Conservation (phyloP, 2,888 invertebrate genomes). For the Euzetes globulus region DNA sequence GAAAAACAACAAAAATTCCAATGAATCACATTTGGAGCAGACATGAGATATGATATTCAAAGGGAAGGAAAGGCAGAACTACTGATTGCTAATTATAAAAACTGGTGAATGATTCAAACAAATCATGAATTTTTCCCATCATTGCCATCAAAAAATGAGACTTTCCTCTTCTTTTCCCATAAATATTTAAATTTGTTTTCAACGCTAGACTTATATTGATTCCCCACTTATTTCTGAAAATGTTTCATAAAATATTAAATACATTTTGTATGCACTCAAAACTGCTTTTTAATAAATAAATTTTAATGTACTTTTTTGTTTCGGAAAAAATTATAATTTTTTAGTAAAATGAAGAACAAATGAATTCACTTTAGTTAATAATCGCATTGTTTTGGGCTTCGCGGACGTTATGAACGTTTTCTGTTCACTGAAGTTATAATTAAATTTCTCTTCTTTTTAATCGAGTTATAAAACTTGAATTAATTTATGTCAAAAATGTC, state of each 20-base stretch:
- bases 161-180: background rate
- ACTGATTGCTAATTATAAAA: background rate
- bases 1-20: background rate
- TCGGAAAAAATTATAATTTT: too few species aligned
- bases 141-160: too few species aligned
- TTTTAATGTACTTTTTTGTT: too few species aligned
- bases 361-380: background rate
- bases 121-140: slow-evolving; percentile 8
- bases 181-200: slow-evolving; percentile 10
- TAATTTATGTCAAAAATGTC: slow-evolving; percentile 30
- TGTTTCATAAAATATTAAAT: background rate
- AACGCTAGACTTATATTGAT: background rate
- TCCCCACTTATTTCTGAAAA: background rate
- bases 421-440: background rate
- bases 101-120: background rate
- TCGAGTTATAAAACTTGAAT: slow-evolving; percentile 26
- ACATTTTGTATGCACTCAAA: background rate
- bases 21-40: slow-evolving; percentile 9
- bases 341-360: too few species aligned
- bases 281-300: too few species aligned
- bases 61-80: background rate
- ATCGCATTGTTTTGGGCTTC: background rate
- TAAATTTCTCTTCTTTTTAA: slow-evolving; percentile 21
- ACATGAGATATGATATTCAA: background rate
- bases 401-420: background rate